These are phyloP conservation scores for Oopsacas minuta DNA, from an alignment of 37 sponge, comb jelly and placozoan species.

Conservation along the genomic window DNA sequence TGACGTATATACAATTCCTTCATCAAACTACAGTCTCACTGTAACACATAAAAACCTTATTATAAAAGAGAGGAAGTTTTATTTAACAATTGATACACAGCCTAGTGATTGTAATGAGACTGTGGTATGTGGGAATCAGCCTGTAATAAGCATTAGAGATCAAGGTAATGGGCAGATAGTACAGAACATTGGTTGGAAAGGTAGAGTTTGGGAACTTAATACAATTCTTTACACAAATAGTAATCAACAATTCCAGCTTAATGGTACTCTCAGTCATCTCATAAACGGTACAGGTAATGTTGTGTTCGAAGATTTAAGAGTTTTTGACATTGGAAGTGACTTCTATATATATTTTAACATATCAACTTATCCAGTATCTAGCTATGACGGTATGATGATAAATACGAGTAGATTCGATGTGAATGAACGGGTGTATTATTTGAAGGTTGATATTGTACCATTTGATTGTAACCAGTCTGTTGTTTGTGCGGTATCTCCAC, in stretches of 20 bases:
- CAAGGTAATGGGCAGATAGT: conserved; percentile 4
- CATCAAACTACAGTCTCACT: background rate
- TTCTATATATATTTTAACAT: background rate
- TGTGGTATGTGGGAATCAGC: conserved; percentile 17
- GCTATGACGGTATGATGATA: background rate
- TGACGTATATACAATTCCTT: background rate
- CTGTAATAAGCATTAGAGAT: background rate
- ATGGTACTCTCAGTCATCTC: background rate
- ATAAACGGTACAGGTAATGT: background rate
- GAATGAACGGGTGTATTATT: background rate
- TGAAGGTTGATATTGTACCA: background rate
- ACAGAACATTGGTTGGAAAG: background rate
- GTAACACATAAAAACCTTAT: background rate
- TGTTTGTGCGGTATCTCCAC: background rate
- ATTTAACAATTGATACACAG: background rate
- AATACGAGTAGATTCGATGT: background rate
- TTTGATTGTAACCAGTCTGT: background rate
- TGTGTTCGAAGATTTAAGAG: background rate
- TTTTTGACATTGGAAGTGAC: background rate
- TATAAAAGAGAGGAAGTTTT: background rate
- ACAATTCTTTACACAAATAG: background rate
- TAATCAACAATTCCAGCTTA: background rate
- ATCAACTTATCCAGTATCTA: background rate
- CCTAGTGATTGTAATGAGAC: conserved; percentile 21
- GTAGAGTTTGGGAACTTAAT: background rate